Evolutionary conservation across 2,888 invertebrate genomes (phyloP), one percentile per base, ranked within the genome.

Genomic region (Crossocerus cetratus): DNA sequence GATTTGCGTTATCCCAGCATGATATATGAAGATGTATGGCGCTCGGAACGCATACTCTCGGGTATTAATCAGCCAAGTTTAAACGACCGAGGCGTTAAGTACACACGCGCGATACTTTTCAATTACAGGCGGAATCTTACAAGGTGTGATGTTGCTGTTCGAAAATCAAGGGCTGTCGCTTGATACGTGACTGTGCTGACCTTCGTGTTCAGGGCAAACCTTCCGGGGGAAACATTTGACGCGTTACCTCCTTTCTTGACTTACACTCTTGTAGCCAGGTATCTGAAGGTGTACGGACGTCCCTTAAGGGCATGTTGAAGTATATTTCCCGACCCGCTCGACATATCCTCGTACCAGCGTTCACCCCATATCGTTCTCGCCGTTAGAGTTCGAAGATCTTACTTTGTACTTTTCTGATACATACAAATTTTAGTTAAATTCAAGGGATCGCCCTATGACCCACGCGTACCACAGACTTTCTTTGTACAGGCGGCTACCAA

Each of bases 231-330:
- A 83, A 84, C 86, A 77, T 86, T 88, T 88, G 88, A 88, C 87
- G 84, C 84, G 82, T 83, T 81, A 75, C 82, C 81, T 83, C 86
- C 86, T 87, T 87, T 86, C 86, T 81, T 77, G 81, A 84, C 85
- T 84, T 84, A 82, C 78, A 83, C 83, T 83, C 84, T 85, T 77
- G 73, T 78, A 76, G 70, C 74, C 75, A 32, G 32, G 5, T 32
- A 77, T 77, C 69, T 65, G 69, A 67, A 80, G 72, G 68, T 72
- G 81, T 82, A 80, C 79, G 80, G 76, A 85, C 83, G 87, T 88
- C 87, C 87, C 88, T 86, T 77, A 82, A 82, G 85, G 88, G 87
- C 87, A 87, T 86, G 86, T 87, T 87, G 83, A 84, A 82, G 72
- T 81, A 82, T 81, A 82, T 81, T 84, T 75, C 84, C 83, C 81